Evolutionary conservation across 2,797 vertebrate species (phyloP).

Genomic region (Molothrus ater): DNA sequence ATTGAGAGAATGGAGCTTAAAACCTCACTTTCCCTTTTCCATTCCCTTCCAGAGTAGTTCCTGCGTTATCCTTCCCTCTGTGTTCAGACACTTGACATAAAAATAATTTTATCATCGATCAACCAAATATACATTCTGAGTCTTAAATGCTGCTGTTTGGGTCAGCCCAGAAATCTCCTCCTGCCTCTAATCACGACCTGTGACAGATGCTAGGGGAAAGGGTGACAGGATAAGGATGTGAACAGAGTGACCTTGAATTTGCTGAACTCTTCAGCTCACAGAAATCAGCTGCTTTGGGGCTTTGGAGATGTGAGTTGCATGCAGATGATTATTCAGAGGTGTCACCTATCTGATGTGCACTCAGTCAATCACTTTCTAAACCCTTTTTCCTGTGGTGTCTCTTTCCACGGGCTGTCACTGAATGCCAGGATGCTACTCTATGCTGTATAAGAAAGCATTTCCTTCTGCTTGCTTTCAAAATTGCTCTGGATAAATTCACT

Average conservation of each 20-base stretch:
- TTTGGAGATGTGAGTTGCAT: neutral
- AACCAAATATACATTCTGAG: neutral
- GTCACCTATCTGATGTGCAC: neutral
- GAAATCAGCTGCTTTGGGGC: neutral
- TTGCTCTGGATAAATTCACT: neutral
- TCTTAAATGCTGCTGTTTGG: neutral
- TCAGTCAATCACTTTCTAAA: neutral
- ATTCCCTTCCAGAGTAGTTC: neutral
- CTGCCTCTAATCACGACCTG: neutral
- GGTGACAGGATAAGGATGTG: neutral
- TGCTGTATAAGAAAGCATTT: neutral
- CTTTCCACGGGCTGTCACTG: neutral
- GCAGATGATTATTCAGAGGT: neutral
- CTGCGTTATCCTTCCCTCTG: neutral
- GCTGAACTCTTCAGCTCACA: neutral
- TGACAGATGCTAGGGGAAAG: neutral
- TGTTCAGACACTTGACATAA: neutral
- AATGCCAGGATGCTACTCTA: neutral
- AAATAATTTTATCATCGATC: neutral
- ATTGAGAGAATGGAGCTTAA: neutral
- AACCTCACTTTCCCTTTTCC: neutral
- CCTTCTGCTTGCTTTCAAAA: neutral
- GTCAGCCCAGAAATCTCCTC: neutral
- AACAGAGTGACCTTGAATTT: slow-evolving; percentile 2
- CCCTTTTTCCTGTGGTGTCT: neutral